A percentile compares a stretch with the other conserved stretches of the same genome.
Evolutionary conservation across 2,888 invertebrate species (phyloP).

Genomic region (Ennomos fuscantarius): DNA sequence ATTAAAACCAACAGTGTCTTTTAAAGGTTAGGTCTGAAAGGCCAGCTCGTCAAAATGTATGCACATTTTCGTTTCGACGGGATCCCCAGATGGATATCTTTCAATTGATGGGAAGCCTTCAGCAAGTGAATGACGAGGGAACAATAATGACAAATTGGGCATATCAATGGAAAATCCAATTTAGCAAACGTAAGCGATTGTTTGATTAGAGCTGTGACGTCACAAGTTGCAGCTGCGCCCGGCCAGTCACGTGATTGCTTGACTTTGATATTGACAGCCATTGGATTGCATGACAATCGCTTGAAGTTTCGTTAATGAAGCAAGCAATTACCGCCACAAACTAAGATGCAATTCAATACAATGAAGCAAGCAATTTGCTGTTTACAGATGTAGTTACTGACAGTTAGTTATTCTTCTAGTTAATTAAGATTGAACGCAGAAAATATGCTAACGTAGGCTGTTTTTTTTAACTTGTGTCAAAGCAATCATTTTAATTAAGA

Average conservation of each 20-base stretch:
- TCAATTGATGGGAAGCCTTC: conserved; percentile 2
- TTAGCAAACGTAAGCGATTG: conserved; percentile 18
- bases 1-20: too few species aligned
- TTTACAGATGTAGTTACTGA: too few species aligned
- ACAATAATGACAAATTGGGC: conserved; percentile 23
- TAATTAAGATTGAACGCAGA: too few species aligned
- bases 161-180: conserved; percentile 11
- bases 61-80: not conserved
- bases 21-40: too few species aligned
- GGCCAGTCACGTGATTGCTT: conserved; percentile 15
- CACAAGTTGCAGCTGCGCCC: conserved; percentile 19
- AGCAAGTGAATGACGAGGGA: conserved; percentile 2
- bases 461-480: too few species aligned
- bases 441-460: too few species aligned
- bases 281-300: conserved; percentile 26
- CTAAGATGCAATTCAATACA: too few species aligned
- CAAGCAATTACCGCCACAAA: too few species aligned
- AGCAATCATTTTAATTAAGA: too few species aligned
- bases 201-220: conserved; percentile 17
- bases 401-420: too few species aligned
- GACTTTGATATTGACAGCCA: not conserved
- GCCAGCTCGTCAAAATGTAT: conserved; percentile 5
- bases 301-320: conserved; percentile 19
- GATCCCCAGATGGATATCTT: conserved; percentile 8
- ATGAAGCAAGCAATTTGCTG: too few species aligned